Base-by-base conservation (phyloP, 2,888 invertebrate species). In the Pogonocherus hispidulus region DNA sequence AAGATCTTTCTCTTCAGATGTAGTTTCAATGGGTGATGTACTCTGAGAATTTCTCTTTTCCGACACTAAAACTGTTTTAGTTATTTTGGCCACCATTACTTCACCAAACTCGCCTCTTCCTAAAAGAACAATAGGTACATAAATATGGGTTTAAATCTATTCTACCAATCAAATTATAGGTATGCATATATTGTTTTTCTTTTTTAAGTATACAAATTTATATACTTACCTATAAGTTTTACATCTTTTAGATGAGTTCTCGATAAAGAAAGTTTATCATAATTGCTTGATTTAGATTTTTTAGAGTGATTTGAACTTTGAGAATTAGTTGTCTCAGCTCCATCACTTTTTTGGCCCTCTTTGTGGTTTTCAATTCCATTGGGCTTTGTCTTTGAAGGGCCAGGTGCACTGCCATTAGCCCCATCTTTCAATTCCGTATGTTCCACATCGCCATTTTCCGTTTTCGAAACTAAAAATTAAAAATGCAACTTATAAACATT, bases 61-160 rank as follows among this genome's bases (percentile, higher is more conserved):
- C 3, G 66, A 67, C 2, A 73, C 62, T 8, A 83, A 19, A 11
- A 75, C 75, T 64, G 76, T 80, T 66, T 83, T 83, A 0, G 80
- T 59, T n/a, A 85, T 74, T 78, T 84, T 95, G 54, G 94, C 96
- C 41, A 96, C 87, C 79, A 94, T 92, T 0, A 98, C 93, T 78
- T 97, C 97, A 0, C 98, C 98, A 80, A 96, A 98, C 78, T 96
- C 94, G 0, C 98, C 97, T 20, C 96, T 93, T 47, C 82, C 78
- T 66, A 67, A n/a, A 67, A 55, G 5, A 46, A 5, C 27, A n/a
- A 27, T 8, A 27, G 3, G 3, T 27, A 27, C 47, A 47, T 16
- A 5, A 44, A 14, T 46, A 4, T 46, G 19, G 3, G 9, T 27
- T 27, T 27, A 27, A 27, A 27, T 3, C 27, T 3, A 3, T 5